A percentile compares a stretch with the other conserved stretches of the same genome.
Conservation (phyloP, 1,140 invertebrate genomes). For the Subanguina moxae region DNA sequence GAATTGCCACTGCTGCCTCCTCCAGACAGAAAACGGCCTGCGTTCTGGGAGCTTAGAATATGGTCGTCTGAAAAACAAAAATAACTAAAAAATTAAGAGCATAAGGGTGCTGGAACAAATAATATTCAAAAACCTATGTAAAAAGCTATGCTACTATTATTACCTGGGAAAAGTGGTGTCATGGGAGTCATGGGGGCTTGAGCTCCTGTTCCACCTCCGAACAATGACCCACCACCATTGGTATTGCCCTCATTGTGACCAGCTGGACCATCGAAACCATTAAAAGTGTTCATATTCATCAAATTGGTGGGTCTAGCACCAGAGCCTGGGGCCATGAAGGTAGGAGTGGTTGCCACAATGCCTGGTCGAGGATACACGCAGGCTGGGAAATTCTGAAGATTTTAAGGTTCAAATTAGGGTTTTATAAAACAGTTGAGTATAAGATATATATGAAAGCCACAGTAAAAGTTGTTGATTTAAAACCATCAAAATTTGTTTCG, state of each 20-base stretch:
- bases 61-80: too few relatives aligned
- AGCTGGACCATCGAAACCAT: background rate
- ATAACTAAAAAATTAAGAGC: too few relatives aligned
- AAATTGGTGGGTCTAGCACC: background rate
- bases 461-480: too few relatives aligned
- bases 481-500: too few relatives aligned
- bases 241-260: background rate
- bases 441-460: too few relatives aligned
- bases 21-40: too few relatives aligned
- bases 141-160: too few relatives aligned
- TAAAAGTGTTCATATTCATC: background rate
- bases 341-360: background rate
- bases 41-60: too few relatives aligned
- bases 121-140: too few relatives aligned
- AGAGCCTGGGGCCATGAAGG: background rate
- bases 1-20: too few relatives aligned
- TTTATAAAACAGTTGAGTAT: background rate
- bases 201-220: background rate
- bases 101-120: too few relatives aligned
- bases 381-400: slow-evolving; percentile 3
- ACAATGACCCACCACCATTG: background rate
- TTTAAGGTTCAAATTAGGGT: background rate
- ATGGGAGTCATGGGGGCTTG: background rate
- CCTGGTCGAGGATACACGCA: slow-evolving; percentile 7
- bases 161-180: slow-evolving; percentile 6